phyloP scores from a whole-genome alignment of 2,113 vertebrate genomes.

The Rafetus swinhoei region DNA sequence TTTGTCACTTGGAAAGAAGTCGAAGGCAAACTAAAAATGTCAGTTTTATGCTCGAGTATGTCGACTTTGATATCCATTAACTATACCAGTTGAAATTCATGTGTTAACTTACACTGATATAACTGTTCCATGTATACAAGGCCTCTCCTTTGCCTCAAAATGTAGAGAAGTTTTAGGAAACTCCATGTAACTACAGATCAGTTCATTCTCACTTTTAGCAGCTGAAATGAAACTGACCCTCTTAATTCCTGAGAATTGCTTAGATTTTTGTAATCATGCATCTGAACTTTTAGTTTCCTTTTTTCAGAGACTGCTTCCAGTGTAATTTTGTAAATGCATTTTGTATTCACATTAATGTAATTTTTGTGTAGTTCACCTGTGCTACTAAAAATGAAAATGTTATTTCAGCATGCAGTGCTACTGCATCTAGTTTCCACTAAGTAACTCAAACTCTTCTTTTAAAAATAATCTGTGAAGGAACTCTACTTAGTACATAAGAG shows the following conservation, averaged over 20 bases:
- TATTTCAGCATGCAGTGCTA: background rate
- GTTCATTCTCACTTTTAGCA: background rate
- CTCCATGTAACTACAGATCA: background rate
- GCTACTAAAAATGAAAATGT: background rate
- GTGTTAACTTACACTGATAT: background rate
- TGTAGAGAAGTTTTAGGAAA: background rate
- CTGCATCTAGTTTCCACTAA: background rate
- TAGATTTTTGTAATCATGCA: background rate
- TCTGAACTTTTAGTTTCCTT: background rate
- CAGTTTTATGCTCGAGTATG: background rate
- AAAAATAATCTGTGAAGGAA: background rate
- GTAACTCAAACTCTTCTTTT: background rate
- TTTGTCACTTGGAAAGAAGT: too few relatives aligned
- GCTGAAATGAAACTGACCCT: background rate
- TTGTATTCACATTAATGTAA: too few relatives aligned
- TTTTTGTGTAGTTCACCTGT: background rate
- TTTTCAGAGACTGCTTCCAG: background rate
- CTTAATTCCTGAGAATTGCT: background rate
- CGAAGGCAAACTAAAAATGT: too few relatives aligned
- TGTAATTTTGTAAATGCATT: background rate
- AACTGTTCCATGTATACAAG: background rate
- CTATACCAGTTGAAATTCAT: background rate
- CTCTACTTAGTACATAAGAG: background rate
- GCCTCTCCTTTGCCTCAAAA: background rate
- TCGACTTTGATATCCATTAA: background rate